Conservation (phyloP, 2,113 vertebrate species). For the Ptilorrhoa leucosticta region DNA sequence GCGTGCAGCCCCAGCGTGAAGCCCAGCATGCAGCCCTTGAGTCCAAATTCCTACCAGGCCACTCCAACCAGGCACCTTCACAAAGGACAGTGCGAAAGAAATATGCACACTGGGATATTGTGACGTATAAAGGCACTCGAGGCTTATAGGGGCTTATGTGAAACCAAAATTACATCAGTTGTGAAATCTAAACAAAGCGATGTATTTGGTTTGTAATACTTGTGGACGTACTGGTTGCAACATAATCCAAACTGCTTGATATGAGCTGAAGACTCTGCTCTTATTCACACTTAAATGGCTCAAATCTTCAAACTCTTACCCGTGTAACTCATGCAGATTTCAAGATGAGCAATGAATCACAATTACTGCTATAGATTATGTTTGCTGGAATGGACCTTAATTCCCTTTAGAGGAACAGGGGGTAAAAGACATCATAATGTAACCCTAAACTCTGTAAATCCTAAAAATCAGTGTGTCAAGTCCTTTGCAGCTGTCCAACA, state of each 20-base stretch:
- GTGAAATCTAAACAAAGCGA: slow-evolving; percentile 43
- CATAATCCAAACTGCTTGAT: neutral
- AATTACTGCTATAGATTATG: neutral
- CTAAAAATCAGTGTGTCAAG: neutral
- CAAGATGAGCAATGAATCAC: neutral
- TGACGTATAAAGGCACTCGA: neutral
- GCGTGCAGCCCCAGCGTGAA: neutral
- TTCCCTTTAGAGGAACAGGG: neutral
- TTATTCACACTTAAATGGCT: neutral
- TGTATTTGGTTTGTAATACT: slow-evolving; percentile 38
- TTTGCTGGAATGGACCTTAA: neutral
- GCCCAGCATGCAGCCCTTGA: neutral
- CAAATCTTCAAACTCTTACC: neutral
- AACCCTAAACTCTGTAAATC: neutral
- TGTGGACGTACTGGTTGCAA: slow-evolving; percentile 28
- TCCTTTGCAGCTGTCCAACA: neutral
- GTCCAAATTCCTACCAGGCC: neutral
- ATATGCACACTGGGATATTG: neutral
- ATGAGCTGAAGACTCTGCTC: neutral
- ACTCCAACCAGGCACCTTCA: slow-evolving; percentile 1
- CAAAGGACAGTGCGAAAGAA: slow-evolving; percentile 50
- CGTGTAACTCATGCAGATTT: neutral
- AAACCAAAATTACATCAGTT: neutral
- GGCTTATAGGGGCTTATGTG: neutral
- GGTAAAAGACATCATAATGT: neutral